Evolutionary conservation across 2,888 invertebrate species (phyloP), one percentile per base, ranked within the genome.

Genomic region (Drosophila leonis): DNA sequence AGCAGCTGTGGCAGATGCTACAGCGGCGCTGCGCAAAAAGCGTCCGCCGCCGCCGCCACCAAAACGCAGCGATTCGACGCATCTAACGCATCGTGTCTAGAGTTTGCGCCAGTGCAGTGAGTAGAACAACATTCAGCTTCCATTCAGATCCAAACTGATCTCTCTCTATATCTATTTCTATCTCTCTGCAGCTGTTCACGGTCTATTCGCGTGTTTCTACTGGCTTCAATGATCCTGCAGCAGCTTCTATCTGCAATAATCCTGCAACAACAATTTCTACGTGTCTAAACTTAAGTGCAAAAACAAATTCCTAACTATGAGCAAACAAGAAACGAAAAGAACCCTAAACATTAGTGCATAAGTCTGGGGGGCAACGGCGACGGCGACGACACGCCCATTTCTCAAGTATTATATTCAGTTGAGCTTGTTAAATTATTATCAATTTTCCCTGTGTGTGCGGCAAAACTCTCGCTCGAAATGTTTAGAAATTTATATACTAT

Each of bases 1-100:
- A 24, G 64, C 71, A 0, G 72, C 81, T 12, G 72, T 74, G 3
- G 72, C 77, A 3, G 74, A 75, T 48, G 75, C 78, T 8, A 72
- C 81, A 0, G 76, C 87, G 13, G 90, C 90, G 13, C 75, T 91
- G 59, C 93, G 94, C 60, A 96, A 95, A 84, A 96, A 96, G 91
- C 94, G 96, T 81, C 97, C 97, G 49, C 98, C 98, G 15, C 98
- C 98, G 4, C 97, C 97, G 37, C 97, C 97, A n/a, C 97, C 98
- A 2, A 97, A 97, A 82, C 95, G 98, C 72, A 97, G 97, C 90
- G 97, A 97, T 91, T 96, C 96, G n/a, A 97, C 97, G n/a, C 97
- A 97, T 85, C 93, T 97, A 70, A 96, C 96, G 71, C 93, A 93
- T 82, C 89, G 93, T 60, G 90, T 91, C 82, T 93, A 92, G 83